Percentiles rank a stretch among this genome's conserved stretches.
Evolutionary conservation across 1,140 invertebrate species (phyloP).

Genomic region (Calycopis cecrops): DNA sequence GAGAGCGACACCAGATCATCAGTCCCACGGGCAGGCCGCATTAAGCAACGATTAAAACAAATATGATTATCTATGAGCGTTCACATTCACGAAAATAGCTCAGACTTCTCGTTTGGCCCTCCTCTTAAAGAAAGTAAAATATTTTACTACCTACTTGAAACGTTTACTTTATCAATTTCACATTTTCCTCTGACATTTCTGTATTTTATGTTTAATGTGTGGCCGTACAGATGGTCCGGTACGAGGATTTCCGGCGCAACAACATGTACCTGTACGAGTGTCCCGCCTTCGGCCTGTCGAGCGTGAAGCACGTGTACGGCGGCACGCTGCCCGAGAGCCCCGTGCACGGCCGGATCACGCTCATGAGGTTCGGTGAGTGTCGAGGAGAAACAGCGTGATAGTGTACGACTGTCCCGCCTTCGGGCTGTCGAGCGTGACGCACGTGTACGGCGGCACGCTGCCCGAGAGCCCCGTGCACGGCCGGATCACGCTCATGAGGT

Average conservation of each 20-base stretch:
- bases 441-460: conserved; percentile 47
- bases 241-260: conserved; percentile 52
- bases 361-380: conserved; percentile 61
- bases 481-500: conserved; percentile 58
- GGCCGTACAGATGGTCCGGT: conserved; percentile 48
- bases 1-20: too few species aligned
- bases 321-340: conserved; percentile 52
- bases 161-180: too few species aligned
- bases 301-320: conserved; percentile 48
- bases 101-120: too few species aligned
- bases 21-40: too few species aligned
- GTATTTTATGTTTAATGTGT: too few species aligned
- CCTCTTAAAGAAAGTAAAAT: too few species aligned
- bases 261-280: conserved; percentile 52
- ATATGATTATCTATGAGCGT: too few species aligned
- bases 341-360: conserved; percentile 45
- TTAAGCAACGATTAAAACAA: too few species aligned
- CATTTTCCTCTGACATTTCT: too few species aligned
- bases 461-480: conserved; percentile 53
- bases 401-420: conserved; percentile 30
- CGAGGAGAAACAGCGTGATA: too few species aligned
- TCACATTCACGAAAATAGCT: too few species aligned
- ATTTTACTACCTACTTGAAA: too few species aligned
- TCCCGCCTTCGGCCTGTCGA: conserved; percentile 45
- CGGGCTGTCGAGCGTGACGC: conserved; percentile 42